A percentile compares a stretch with the other conserved stretches of the same genome.
Evolutionary conservation across 2,113 vertebrate genomes (phyloP).

Genomic region (Podarcis cretensis): DNA sequence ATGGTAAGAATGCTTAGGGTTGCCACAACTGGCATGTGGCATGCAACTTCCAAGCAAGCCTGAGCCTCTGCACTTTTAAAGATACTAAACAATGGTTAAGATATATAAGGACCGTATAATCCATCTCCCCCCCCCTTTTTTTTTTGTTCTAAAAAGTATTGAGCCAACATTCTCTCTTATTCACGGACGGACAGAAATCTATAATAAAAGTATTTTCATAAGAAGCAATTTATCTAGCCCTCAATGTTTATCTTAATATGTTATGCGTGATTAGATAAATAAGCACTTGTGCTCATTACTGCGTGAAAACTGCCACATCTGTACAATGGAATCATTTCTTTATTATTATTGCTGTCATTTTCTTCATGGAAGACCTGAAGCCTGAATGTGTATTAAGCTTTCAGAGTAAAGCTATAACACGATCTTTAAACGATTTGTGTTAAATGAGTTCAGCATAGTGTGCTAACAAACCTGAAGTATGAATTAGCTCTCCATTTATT

Average conservation of each 20-base stretch:
- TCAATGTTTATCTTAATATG: slow-evolving; percentile 1
- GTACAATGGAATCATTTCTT: background rate
- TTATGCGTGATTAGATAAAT: slow-evolving; percentile 14
- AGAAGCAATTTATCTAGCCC: slow-evolving; percentile 25
- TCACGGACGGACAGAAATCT: background rate
- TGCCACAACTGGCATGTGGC: background rate
- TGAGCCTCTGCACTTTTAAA: background rate
- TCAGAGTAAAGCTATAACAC: background rate
- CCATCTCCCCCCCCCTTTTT: no score
- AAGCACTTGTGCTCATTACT: background rate
- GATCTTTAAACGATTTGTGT: background rate
- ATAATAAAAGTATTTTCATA: slow-evolving; percentile 31
- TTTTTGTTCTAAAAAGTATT: no score
- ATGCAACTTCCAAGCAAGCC: background rate
- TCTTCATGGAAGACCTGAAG: background rate
- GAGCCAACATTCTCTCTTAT: background rate
- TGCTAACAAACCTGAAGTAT: background rate
- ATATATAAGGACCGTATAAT: background rate
- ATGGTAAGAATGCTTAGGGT: background rate
- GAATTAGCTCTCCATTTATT: background rate
- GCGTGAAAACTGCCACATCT: slow-evolving; percentile 1
- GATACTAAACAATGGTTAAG: background rate
- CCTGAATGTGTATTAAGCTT: slow-evolving; percentile 2
- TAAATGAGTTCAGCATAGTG: background rate
- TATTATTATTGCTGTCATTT: background rate